These are phyloP conservation scores for Urechis unicinctus DNA, from an alignment of 2,888 invertebrate genomes.

Conservation along the genomic window DNA sequence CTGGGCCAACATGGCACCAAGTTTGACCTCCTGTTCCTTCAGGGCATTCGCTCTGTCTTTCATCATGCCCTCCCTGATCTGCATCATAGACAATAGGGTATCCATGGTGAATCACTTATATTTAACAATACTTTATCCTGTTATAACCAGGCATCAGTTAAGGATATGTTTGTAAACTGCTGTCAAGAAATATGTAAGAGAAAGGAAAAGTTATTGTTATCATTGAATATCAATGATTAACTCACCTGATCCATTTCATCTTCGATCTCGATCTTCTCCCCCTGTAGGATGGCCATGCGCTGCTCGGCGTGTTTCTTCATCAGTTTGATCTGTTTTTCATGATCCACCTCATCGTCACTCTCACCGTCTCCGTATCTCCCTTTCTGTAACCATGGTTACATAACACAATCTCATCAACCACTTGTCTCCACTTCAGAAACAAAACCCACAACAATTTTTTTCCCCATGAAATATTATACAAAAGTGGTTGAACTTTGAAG, in stretches of 20 bases:
- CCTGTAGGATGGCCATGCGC: slow-evolving; percentile 36
- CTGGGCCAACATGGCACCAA: slow-evolving; percentile 41
- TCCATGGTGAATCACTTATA: no score
- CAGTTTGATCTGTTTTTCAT: slow-evolving; percentile 28
- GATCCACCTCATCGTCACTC: slow-evolving; percentile 37
- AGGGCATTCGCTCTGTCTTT: slow-evolving; percentile 40
- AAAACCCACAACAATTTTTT: no score
- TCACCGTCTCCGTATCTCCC: slow-evolving; percentile 18
- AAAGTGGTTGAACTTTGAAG: no score
- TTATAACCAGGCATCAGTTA: no score
- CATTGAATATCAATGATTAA: not conserved
- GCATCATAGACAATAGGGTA: slow-evolving; percentile 8
- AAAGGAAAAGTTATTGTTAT: not conserved
- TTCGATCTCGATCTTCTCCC: slow-evolving; percentile 36
- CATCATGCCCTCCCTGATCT: slow-evolving; percentile 43
- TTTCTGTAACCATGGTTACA: no score
- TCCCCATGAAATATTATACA: no score
- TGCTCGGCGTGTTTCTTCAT: slow-evolving; percentile 42
- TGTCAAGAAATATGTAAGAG: not conserved
- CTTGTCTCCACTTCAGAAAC: no score
- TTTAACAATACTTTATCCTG: no score
- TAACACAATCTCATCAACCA: no score
- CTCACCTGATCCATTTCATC: slow-evolving; percentile 37
- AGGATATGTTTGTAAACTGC: no score
- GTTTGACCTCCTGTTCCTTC: slow-evolving; percentile 42